These are phyloP conservation scores for Pristionchus entomophagus DNA, from an alignment of 2,888 invertebrate genomes.

Conservation along the genomic window DNA sequence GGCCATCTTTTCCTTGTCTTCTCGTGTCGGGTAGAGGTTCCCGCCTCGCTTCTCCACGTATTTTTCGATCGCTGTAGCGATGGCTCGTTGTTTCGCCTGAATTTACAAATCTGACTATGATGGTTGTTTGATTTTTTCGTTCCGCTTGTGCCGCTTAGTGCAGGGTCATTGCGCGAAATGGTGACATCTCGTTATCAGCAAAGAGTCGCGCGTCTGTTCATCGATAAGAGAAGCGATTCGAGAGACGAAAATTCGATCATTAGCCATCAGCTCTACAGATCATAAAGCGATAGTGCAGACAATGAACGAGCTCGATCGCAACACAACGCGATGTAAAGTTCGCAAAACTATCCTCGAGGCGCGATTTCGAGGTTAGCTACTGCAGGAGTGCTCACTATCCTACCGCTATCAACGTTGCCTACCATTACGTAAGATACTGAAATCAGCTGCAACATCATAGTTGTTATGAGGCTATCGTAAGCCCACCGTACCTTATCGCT, in stretches of 20 bases:
- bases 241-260: slow-evolving; percentile 20
- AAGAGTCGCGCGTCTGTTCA: background rate
- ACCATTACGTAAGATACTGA: background rate
- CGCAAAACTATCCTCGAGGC: background rate
- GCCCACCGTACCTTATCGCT: slow-evolving; percentile 48
- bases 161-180: slow-evolving; percentile 4
- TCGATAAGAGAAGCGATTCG: background rate
- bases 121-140: background rate
- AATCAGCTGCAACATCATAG: too few species aligned
- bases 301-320: background rate
- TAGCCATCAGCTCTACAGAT: background rate
- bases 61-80: slow-evolving; percentile 48
- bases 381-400: background rate
- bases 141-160: background rate
- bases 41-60: slow-evolving; percentile 52
- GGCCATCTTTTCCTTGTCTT: slow-evolving; percentile 58
- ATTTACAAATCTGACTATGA: background rate
- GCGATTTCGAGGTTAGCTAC: background rate
- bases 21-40: slow-evolving; percentile 59
- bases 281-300: background rate
- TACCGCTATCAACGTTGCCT: background rate
- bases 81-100: slow-evolving; percentile 39
- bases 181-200: background rate
- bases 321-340: background rate
- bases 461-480: background rate